Evolutionary conservation across 2,797 vertebrate genomes (phyloP), one percentile per base, ranked within the genome.

Genomic region (Lithobates pipiens): DNA sequence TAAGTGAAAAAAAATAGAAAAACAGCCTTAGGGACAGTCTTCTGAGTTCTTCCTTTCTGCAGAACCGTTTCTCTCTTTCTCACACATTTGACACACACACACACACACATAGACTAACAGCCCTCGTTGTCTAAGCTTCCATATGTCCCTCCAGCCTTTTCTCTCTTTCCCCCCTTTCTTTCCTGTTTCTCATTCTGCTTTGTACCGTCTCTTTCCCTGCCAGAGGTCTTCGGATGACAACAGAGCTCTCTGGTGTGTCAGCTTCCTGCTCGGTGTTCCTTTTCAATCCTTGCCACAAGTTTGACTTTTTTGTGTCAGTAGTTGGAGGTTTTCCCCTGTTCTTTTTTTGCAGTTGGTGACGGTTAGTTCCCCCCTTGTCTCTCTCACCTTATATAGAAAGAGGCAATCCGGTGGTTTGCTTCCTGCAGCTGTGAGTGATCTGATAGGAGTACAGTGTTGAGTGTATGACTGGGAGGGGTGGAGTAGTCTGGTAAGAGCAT

Each of bases 351-450:
- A 76, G 72, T 83, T 70, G 61, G 76, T n/a, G 74, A 63, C 79
- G 46, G 11, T 29, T 36, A 21, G 34, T 54, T 25, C 69, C 32
- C 69, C 32, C 69, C 61, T 67, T 39, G 39, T 80, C 29, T 39
- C 36, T 78, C 73, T 42, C 61, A 77, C 86, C 86, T 80, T 87
- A 83, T 87, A 87, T 87, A 87, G 81, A 46, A 67, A 61, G 50
- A 34, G 32, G 69, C 23, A 69, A 83, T 74, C 42, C 65, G 32
- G 29, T 78, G 68, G 7, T 61, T 61, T 61, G 54, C 54, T 61
- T 61, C 54, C 54, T 61, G 54, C 54, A 61, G 54, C 54, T 61
- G 54, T 61, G 54, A 61, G 57, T 10, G 77, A 80, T 80, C 25
- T 83, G 81, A 79, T 67, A 67, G 65, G 65, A 67, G 65, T n/a